A percentile compares a stretch with the other conserved stretches of the same genome.
These are phyloP conservation scores for Oncorhynchus masou DNA, from an alignment of 2,113 vertebrate genomes.

Conservation along the genomic window DNA sequence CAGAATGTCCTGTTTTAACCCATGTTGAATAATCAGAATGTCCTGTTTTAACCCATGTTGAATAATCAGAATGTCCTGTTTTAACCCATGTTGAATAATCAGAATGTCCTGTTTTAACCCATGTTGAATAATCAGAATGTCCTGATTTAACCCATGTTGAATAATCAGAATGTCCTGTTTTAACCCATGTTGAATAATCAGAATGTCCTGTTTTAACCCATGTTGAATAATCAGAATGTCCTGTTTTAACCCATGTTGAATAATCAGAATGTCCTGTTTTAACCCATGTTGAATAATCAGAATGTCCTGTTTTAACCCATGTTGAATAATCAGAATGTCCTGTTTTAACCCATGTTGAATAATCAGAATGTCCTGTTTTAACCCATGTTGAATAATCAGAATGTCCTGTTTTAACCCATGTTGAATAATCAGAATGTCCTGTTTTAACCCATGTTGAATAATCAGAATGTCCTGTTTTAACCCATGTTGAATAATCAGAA, in stretches of 20 bases:
- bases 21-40: not conserved
- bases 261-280: not conserved
- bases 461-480: not conserved
- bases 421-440: not conserved
- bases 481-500: no score
- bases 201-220: not conserved
- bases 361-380: not conserved
- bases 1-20: not conserved
- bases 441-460: no score
- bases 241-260: not conserved
- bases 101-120: not conserved
- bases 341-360: not conserved
- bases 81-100: no score
- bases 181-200: no score
- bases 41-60: not conserved
- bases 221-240: not conserved
- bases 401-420: not conserved
- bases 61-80: not conserved
- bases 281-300: no score
- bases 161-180: not conserved
- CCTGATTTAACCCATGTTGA: not conserved
- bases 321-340: not conserved
- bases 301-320: not conserved
- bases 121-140: not conserved
- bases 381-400: no score